Percentiles rank a stretch among this genome's conserved stretches.
phyloP scores from a whole-genome alignment of 1,140 invertebrate genomes.

The Brachionus koreanus region DNA sequence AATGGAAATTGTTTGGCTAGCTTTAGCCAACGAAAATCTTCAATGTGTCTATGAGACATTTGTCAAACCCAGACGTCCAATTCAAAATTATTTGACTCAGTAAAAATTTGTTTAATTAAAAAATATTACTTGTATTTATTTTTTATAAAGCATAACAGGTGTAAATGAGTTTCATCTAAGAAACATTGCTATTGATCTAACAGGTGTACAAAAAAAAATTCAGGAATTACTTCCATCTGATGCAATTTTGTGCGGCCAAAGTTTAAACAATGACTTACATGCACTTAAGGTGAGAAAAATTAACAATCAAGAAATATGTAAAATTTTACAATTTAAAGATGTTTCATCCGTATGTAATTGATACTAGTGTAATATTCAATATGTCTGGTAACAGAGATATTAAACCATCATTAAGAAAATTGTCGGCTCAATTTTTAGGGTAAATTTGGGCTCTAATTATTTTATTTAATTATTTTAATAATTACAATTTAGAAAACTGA shows the following conservation, averaged over 20 bases:
- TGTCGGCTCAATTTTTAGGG: slow-evolving; percentile 42
- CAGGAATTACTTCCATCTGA: neutral
- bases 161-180: neutral
- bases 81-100: slow-evolving; percentile 42
- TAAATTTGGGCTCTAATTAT: neutral
- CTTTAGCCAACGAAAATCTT: slow-evolving; percentile 22
- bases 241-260: slow-evolving; percentile 41
- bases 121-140: neutral
- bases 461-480: too few relatives aligned
- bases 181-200: neutral
- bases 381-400: slow-evolving; percentile 25
- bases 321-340: slow-evolving; percentile 11
- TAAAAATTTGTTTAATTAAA: neutral
- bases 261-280: slow-evolving; percentile 42
- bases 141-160: slow-evolving; percentile 13
- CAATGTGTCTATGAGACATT: slow-evolving; percentile 42
- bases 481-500: slow-evolving; percentile 41
- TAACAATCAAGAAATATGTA: neutral
- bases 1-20: slow-evolving; percentile 40
- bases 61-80: slow-evolving; percentile 1
- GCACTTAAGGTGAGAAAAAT: slow-evolving; percentile 23
- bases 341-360: slow-evolving; percentile 45
- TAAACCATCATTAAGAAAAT: slow-evolving; percentile 21
- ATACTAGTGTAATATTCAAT: slow-evolving; percentile 40
- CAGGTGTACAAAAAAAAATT: slow-evolving; percentile 13